A percentile compares a stretch with the other conserved stretches of the same genome.
phyloP scores from a whole-genome alignment of 1,140 invertebrate species.

The Conus betulinus region DNA sequence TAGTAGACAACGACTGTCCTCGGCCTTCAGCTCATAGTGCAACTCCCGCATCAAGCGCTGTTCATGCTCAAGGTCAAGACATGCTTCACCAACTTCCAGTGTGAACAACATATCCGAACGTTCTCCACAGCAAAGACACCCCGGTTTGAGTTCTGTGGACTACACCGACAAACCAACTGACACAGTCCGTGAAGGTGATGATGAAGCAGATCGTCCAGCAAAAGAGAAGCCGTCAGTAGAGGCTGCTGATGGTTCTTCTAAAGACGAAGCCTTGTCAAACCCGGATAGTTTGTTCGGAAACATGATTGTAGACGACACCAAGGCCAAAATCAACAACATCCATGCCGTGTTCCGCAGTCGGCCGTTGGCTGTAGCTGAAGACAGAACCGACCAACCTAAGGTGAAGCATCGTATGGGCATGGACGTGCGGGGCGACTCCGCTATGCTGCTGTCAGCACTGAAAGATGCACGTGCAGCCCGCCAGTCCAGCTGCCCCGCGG shows the following conservation, averaged over 20 bases:
- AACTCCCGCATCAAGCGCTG: too few species aligned
- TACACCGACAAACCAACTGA: too few species aligned
- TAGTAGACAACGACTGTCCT: too few species aligned
- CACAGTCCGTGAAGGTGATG: too few species aligned
- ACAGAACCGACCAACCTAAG: not conserved
- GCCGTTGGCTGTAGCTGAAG: not conserved
- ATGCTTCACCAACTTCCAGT: too few species aligned
- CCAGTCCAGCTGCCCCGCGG: not conserved
- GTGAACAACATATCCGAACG: too few species aligned
- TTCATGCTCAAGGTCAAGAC: too few species aligned
- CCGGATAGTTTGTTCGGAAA: not conserved
- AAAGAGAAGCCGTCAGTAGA: not conserved
- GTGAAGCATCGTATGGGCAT: conserved; percentile 11
- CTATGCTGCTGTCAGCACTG: not conserved
- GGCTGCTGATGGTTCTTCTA: not conserved
- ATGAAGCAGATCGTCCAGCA: not conserved
- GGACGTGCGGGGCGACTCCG: conserved; percentile 31
- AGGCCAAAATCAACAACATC: not conserved
- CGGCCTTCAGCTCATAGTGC: too few species aligned
- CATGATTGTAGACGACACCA: not conserved
- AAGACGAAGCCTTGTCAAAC: not conserved
- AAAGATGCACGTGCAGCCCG: not conserved
- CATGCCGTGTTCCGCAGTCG: not conserved
- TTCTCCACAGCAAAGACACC: too few species aligned
- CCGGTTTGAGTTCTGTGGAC: too few species aligned